Evolutionary conservation across 2,113 vertebrate species (phyloP), one percentile per base, ranked within the genome.

Genomic region (Otis tarda): DNA sequence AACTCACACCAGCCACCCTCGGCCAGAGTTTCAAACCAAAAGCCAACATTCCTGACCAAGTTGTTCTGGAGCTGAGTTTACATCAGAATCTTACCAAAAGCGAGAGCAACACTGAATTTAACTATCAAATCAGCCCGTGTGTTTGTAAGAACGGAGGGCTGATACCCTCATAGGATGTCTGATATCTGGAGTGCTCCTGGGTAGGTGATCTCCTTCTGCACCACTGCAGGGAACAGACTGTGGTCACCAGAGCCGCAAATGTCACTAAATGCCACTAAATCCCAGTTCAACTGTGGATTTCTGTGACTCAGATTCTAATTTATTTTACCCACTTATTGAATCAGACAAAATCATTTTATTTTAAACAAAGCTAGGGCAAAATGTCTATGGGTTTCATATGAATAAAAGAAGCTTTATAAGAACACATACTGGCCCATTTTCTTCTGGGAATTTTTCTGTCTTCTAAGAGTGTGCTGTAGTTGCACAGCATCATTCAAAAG

Each of bases 11-110:
- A 83, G 43, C 90, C 77, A 55, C 35, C 83, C 31, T 45, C 75
- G 97, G 83, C 95, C 95, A 95, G 60, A 79, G 95, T 70, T 92
- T 78, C 89, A 27, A 83, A 91, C 65, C 83, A 74, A 89, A 76
- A 93, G 68, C 77, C 92, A 67, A 14, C 65, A 61, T 67, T 93
- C 93, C 89, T 87, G 73, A 57, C 86, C 85, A 23, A 25, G 41
- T 28, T 82, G 79, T 91, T 73, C 83, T 64, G 53, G 63, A 95
- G 45, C 61, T 43, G 64, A 64, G 63, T 63, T 86, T 55, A 53
- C 89, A 82, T 86, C 70, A 9, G 73, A 70, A 24, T 85, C 43
- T 47, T 52, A 37, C 1, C 14, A 82, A 73, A 95, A 84, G 50
- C 35, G 78, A 71, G 69, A 77, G 24, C 39, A 49, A 24, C 37